Base-by-base conservation (phyloP, 2,888 invertebrate genomes). In the Scaeva pyrastri region DNA sequence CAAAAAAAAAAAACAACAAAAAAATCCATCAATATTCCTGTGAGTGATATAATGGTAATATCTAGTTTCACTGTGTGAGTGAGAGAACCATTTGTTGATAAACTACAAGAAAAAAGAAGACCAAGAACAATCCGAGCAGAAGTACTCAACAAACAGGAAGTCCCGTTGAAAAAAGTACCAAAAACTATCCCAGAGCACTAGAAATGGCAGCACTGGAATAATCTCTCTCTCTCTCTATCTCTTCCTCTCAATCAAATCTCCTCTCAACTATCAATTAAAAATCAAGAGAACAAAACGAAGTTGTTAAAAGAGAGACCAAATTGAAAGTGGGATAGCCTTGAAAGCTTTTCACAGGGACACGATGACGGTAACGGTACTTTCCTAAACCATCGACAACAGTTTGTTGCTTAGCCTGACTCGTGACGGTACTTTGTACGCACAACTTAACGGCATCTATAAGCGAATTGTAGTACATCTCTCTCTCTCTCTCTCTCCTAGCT, bases 331-430 rank as follows among this genome's bases (percentile, higher is more conserved):
- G 55, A 52, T 70, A 80, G 60, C 73, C 82, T 64, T 77, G 64
- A 82, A 86, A 86, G 82, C 86, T 82, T 56, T 45, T 56, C 31
- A 36, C 73, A 83, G 60, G 48, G 31, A 62, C 43, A 79, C 16
- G 62, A 71, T 71, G 48, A 68, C 68, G 68, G 68, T 68, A 52
- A 68, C 68, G 36, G 41, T 48, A 45, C 66, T 74, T 64, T 74
- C 74, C 78, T 72, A 48, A 83, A 86, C 88, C 88, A 78, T 87
- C 90, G 90, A 91, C 91, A 92, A 91, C 91, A 92, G 92, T 92
- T 92, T 92, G 92, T 92, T 92, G 91, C 91, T 91, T 89, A 89
- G 89, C 89, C 89, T 91, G 89, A 88, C 88, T 88, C 89, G 88
- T 82, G 89, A 89, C 90, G 91, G 92, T 90, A 89, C 90, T 88